phyloP scores from a whole-genome alignment of 2,797 vertebrate species.

The Cirrhinus molitorella region DNA sequence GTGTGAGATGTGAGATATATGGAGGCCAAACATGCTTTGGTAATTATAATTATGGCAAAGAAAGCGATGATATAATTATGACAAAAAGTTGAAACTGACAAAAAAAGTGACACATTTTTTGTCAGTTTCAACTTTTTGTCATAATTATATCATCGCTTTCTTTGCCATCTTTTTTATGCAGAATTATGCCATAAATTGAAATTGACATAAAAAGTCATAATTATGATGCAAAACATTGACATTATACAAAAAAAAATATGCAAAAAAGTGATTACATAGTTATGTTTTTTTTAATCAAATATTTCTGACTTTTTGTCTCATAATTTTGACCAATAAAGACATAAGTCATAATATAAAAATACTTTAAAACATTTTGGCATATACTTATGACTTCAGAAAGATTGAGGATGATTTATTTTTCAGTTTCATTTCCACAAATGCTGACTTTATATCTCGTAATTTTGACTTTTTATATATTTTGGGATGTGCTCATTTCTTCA shows the following conservation, averaged over 20 bases:
- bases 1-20: background rate
- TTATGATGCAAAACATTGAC: background rate
- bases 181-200: background rate
- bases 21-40: background rate
- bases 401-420: no score
- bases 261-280: background rate
- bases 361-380: no score
- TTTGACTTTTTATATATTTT: background rate
- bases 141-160: no score
- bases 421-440: no score
- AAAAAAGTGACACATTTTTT: no score
- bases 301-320: background rate
- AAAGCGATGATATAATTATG: background rate
- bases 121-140: no score
- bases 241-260: background rate
- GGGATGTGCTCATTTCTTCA: background rate
- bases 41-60: background rate
- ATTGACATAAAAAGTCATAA: background rate
- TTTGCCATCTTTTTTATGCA: no score
- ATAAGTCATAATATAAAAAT: no score
- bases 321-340: background rate
- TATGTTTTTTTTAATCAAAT: no score
- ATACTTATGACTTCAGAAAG: no score
- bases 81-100: background rate
- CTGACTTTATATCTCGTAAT: background rate